Evolutionary conservation across 2,888 invertebrate species (phyloP), one percentile per base, ranked within the genome.

Genomic region (Lasioglossum oenotherae): DNA sequence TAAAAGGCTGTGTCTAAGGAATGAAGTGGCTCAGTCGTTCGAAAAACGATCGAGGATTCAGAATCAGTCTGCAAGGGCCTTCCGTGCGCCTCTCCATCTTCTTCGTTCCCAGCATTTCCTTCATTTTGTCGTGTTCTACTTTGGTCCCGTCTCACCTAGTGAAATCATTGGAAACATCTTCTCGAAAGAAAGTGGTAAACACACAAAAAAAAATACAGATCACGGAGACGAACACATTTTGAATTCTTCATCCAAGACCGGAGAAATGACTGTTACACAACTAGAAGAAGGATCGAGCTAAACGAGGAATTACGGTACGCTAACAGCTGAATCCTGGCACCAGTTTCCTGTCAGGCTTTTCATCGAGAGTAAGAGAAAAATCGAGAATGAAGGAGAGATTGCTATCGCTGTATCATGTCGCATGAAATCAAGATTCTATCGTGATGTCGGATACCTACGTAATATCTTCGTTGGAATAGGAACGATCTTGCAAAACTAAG

Each of bases 21-120:
- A 85, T 57, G 84, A 85, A 46, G 84, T 84, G 79, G 74, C 79
- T 85, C 84, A 85, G 85, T 85, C 85, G 85, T 85, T 84, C 84
- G 85, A 85, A 85, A 84, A 85, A 85, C 85, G 84, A 79, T 75
- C 84, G 75, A 75, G 84, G 75, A 75, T 79, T 85, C 85, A 53
- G 85, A 79, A 85, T 84, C 85, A 67, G 74, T 79, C 79, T 46
- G 71, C 72, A 23, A 67, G 72, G 78, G 6, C 74, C 74, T 72
- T 44, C 57, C 19, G 41, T 19, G 46, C 14, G 84, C 6, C 27
- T 38, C 80, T 72, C 44, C 27, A n/a, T 38, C 38, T 46, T 74
- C 44, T 74, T 67, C 49, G 49, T 78, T 49, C 74, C 53, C 41
- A 38, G 49, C 74, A 6, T 49, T 73, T 35, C 49, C 73, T 60